Conservation (phyloP, 2,888 invertebrate species). For the Melanostoma mellinum region DNA sequence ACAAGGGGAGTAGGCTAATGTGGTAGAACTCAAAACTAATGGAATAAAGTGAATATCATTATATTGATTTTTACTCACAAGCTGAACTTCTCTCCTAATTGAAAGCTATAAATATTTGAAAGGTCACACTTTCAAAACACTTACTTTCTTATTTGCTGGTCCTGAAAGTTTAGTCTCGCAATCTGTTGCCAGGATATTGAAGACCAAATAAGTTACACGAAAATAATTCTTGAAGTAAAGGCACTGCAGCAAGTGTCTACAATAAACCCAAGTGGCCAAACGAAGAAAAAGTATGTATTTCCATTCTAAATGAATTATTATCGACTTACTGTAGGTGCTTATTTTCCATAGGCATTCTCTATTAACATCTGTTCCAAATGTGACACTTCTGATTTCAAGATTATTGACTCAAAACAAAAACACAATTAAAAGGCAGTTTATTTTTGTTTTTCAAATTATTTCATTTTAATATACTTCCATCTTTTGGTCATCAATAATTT, state of each 20-base stretch:
- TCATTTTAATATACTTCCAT: conserved; percentile 63
- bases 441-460: conserved; percentile 33
- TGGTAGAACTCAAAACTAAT: too few relatives aligned
- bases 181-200: conserved; percentile 40
- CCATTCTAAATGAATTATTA: conserved; percentile 40
- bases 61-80: not conserved
- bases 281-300: conserved; percentile 20
- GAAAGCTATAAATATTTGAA: conserved; percentile 4
- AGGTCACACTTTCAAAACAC: not conserved
- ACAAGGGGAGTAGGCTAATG: too few relatives aligned
- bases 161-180: conserved; percentile 15
- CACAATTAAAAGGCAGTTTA: conserved; percentile 40
- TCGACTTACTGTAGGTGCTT: conserved; percentile 1
- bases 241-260: conserved; percentile 6
- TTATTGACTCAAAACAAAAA: conserved; percentile 1
- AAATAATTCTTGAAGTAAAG: conserved; percentile 27
- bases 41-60: too few relatives aligned
- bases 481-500: conserved; percentile 67
- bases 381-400: conserved; percentile 18
- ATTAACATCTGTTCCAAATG: conserved; percentile 65
- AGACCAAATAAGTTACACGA: conserved; percentile 53
- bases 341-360: conserved; percentile 24
- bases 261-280: conserved; percentile 7
- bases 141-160: conserved; percentile 11
- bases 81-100: conserved; percentile 3